These are phyloP conservation scores for Tyria jacobaeae DNA, from an alignment of 2,888 invertebrate genomes.

Conservation along the genomic window DNA sequence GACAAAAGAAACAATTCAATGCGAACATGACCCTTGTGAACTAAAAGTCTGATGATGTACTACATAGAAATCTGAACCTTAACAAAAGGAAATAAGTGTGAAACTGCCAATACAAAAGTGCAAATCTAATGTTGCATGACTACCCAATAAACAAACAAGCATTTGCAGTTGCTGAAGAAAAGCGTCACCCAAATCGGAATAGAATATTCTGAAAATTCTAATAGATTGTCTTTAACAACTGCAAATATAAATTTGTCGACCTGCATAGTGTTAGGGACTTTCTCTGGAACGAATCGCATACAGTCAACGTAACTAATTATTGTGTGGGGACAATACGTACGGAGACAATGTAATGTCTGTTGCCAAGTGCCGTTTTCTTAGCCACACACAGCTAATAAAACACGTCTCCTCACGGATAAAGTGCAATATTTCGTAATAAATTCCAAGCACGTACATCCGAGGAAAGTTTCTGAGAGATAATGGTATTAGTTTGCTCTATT, in stretches of 20 bases:
- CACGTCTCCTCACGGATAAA: slow-evolving; percentile 18
- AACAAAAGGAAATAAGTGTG: neutral
- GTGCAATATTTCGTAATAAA: slow-evolving; percentile 35
- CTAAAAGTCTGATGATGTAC: slow-evolving; percentile 8
- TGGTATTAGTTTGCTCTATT: slow-evolving; percentile 26
- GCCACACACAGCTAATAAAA: slow-evolving; percentile 38
- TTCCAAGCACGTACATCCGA: slow-evolving; percentile 25
- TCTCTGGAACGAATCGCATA: slow-evolving; percentile 75
- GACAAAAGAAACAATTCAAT: slow-evolving; percentile 49
- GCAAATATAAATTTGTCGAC: slow-evolving; percentile 52
- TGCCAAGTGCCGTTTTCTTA: slow-evolving; percentile 33
- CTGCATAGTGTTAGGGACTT: slow-evolving; percentile 61
- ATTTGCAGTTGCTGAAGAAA: slow-evolving; percentile 20
- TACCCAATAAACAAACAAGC: slow-evolving; percentile 8
- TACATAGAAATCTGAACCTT: slow-evolving; percentile 22
- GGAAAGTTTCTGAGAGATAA: slow-evolving; percentile 28
- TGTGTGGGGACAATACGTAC: slow-evolving; percentile 60
- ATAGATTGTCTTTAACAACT: slow-evolving; percentile 36
- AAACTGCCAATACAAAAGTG: slow-evolving; percentile 1
- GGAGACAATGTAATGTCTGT: slow-evolving; percentile 48
- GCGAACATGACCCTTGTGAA: slow-evolving; percentile 16
- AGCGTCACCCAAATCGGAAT: slow-evolving; percentile 16
- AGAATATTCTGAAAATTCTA: slow-evolving; percentile 30
- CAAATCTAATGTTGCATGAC: slow-evolving; percentile 4
- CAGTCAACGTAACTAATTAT: slow-evolving; percentile 74